Conservation (phyloP, 2,888 invertebrate species). For the Agrilus mali region DNA sequence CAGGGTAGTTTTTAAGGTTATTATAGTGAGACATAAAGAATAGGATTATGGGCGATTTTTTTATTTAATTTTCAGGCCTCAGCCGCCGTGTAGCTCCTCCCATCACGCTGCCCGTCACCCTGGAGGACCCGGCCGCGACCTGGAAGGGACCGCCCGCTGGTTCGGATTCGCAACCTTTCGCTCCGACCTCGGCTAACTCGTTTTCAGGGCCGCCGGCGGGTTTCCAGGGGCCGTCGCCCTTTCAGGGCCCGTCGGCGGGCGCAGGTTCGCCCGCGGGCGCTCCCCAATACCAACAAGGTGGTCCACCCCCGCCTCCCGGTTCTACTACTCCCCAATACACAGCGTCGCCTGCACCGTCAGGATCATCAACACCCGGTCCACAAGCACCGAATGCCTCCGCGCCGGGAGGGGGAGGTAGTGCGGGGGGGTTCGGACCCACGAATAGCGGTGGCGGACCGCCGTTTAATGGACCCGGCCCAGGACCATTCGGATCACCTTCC, state of each 20-base stretch:
- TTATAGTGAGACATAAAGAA: no score
- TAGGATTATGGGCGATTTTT: slow-evolving; percentile 13
- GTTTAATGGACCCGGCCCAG: slow-evolving; percentile 54
- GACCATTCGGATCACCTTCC: slow-evolving; percentile 56
- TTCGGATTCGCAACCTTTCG: slow-evolving; percentile 53
- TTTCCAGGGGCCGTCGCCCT: slow-evolving; percentile 42
- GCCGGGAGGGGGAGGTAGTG: slow-evolving; percentile 25
- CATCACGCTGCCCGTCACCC: slow-evolving; percentile 56
- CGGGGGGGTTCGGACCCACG: slow-evolving; percentile 42
- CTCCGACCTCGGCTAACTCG: slow-evolving; percentile 47
- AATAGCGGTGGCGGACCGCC: slow-evolving; percentile 48
- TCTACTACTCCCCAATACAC: slow-evolving; percentile 74
- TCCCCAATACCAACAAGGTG: slow-evolving; percentile 53
- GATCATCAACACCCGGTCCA: slow-evolving; percentile 70
- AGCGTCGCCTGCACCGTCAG: slow-evolving; percentile 74
- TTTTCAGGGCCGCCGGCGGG: slow-evolving; percentile 45
- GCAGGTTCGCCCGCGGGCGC: slow-evolving; percentile 66
- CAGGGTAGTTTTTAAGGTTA: no score
- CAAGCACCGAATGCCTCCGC: slow-evolving; percentile 38
- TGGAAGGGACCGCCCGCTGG: slow-evolving; percentile 68
- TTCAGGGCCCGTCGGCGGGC: slow-evolving; percentile 55
- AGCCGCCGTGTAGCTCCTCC: slow-evolving; percentile 63
- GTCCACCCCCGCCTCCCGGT: slow-evolving; percentile 47
- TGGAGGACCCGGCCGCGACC: slow-evolving; percentile 62
- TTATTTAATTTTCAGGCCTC: slow-evolving; percentile 50